Conservation (phyloP, 2,797 vertebrate genomes). For the Gymnothorax javanicus region DNA sequence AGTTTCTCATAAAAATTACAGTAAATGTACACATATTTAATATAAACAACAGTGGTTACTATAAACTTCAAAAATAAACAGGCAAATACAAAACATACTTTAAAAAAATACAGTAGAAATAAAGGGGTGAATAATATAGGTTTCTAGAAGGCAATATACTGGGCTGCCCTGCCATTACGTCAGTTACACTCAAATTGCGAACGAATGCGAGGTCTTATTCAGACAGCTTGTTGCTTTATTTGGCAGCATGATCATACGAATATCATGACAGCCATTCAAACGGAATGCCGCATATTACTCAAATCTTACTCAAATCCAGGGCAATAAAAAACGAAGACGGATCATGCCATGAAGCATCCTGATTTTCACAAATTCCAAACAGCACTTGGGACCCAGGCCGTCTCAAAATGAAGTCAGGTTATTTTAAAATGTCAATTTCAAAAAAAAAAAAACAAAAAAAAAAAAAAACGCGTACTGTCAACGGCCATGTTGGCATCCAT, state of each 20-base stretch:
- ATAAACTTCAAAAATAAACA: neutral
- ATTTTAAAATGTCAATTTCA: neutral
- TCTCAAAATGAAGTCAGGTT: neutral
- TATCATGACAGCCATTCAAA: constrained; percentile 23
- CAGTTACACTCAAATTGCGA: neutral
- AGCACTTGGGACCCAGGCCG: neutral
- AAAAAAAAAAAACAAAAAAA: neutral
- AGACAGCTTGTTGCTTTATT: neutral
- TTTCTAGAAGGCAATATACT: neutral
- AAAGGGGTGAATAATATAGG: neutral
- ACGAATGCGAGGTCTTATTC: neutral
- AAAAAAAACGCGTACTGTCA: neutral
- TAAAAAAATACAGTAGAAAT: neutral
- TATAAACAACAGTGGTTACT: neutral
- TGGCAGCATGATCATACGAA: constrained; percentile 18
- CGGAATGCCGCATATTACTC: constrained; percentile 3
- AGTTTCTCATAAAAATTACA: neutral
- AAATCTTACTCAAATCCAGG: constrained; percentile 19
- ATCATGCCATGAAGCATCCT: neutral
- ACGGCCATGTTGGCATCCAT: constrained; percentile 10
- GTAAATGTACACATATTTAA: neutral
- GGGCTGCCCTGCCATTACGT: neutral
- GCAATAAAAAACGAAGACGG: constrained; percentile 20
- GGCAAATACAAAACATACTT: neutral
- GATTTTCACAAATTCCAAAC: constrained; percentile 11